These are phyloP conservation scores for Meda fulgida DNA, from an alignment of 2,797 vertebrate species.

Conservation along the genomic window DNA sequence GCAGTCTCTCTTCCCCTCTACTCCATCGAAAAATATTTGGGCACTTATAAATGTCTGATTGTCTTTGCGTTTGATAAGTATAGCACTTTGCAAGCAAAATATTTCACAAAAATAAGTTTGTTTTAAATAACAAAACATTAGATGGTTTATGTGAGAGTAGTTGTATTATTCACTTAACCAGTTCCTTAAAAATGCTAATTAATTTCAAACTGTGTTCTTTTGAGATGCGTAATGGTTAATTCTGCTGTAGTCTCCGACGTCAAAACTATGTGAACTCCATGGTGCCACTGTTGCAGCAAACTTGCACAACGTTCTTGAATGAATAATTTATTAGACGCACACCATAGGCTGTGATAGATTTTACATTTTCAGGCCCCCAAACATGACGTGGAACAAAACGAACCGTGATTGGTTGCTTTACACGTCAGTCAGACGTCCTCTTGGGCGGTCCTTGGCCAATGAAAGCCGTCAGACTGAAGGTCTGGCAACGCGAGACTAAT, in stretches of 20 bases:
- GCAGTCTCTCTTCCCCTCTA: slow-evolving; percentile 51
- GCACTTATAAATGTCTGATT: background rate
- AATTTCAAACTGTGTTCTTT: background rate
- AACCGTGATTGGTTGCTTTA: too few relatives aligned
- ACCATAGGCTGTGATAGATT: too few relatives aligned
- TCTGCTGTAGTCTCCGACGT: too few relatives aligned
- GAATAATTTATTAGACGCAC: too few relatives aligned
- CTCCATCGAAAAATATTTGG: background rate
- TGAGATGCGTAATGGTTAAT: background rate
- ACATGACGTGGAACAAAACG: too few relatives aligned
- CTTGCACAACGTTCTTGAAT: too few relatives aligned
- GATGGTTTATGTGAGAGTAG: background rate
- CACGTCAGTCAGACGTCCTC: too few relatives aligned
- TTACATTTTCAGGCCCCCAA: too few relatives aligned
- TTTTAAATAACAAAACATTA: background rate
- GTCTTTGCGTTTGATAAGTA: background rate
- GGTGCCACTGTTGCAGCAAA: too few relatives aligned
- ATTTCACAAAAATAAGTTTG: background rate
- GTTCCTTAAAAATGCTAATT: background rate
- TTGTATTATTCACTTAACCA: background rate
- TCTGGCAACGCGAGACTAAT: background rate
- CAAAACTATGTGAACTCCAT: too few relatives aligned
- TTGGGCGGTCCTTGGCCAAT: too few relatives aligned
- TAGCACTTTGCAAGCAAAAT: background rate
- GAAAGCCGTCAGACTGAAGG: too few relatives aligned